Evolutionary conservation across 2,888 invertebrate genomes (phyloP), one percentile per base, ranked within the genome.

Genomic region (Hypercompe scribonia): DNA sequence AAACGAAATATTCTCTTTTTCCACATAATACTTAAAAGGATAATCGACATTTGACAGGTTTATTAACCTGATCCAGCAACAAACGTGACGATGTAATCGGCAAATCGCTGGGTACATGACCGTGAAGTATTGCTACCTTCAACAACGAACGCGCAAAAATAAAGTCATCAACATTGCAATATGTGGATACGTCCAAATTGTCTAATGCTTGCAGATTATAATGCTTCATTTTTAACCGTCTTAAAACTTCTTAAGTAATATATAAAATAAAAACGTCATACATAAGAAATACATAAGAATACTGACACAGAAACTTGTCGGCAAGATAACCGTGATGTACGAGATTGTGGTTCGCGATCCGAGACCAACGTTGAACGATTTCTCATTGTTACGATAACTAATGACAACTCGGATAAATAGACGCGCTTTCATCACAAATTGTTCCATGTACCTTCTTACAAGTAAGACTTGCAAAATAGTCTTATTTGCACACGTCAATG

Each of bases 21-120:
- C 78, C 80, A 81, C 81, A 81, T 81, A 86, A 86, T 85, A 84
- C 84, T 74, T 84, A 80, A 85, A 87, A 86, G 87, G 86, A 89
- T 88, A 89, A 89, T 89, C 84, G 88, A 87, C 84, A 88, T 86
- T 86, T 90, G 89, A 88, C 89, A 91, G 89, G 93, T 92, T 92
- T 92, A 91, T 92, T 91, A 91, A 92, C 92, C 92, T 89, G 90
- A 87, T 89, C 88, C 83, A 88, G 86, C 87, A 86, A 89, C 83
- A 85, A 88, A 88, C 93, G 92, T 93, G 92, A 92, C 92, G 88
- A 88, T 84, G 90, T 90, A 91, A 91, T 91, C 90, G 89, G 87
- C 86, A 88, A 90, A 91, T 93, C 88, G 90, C 88, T 87, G 90
- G 90, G 92, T 91, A 90, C 90, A 90, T 92, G 93, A 93, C 93